These are phyloP conservation scores for Cyprinodon tularosa DNA, from an alignment of 2,113 vertebrate genomes.

Conservation along the genomic window DNA sequence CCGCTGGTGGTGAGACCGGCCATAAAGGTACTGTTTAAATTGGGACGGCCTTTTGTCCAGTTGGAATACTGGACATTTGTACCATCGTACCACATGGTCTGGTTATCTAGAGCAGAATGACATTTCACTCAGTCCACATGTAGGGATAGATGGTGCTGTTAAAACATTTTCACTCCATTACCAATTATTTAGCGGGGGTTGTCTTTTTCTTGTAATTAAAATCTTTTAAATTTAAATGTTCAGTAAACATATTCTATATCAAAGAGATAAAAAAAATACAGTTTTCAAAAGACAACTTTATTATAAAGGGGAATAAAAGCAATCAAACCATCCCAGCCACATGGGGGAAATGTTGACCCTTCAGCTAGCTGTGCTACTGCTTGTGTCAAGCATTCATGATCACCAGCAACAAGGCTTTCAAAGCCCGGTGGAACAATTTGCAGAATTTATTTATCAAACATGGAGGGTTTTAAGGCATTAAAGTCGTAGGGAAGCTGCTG, in stretches of 20 bases:
- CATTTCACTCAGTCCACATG: neutral
- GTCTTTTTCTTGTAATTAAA: neutral
- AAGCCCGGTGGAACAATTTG: too few species aligned
- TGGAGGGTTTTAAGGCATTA: too few species aligned
- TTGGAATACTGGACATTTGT: conserved; percentile 89
- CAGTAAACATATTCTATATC: neutral
- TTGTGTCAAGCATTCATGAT: too few species aligned
- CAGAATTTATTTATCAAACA: too few species aligned
- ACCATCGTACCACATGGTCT: conserved; percentile 89
- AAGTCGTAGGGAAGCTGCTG: too few species aligned
- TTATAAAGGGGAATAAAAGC: too few species aligned
- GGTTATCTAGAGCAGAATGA: conserved; percentile 75
- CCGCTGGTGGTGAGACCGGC: conserved; percentile 84
- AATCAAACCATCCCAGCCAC: too few species aligned
- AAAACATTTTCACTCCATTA: neutral
- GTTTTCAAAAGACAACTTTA: too few species aligned
- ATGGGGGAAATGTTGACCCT: too few species aligned
- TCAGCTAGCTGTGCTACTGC: too few species aligned
- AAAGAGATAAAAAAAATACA: too few species aligned
- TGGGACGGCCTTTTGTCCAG: conserved; percentile 86
- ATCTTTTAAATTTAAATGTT: neutral
- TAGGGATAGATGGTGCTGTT: neutral
- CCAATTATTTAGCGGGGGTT: neutral
- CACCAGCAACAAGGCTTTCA: too few species aligned
- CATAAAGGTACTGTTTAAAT: conserved; percentile 79